These are phyloP conservation scores for Leptinotarsa rubiginosa DNA, from an alignment of 2,888 invertebrate species.

Conservation along the genomic window DNA sequence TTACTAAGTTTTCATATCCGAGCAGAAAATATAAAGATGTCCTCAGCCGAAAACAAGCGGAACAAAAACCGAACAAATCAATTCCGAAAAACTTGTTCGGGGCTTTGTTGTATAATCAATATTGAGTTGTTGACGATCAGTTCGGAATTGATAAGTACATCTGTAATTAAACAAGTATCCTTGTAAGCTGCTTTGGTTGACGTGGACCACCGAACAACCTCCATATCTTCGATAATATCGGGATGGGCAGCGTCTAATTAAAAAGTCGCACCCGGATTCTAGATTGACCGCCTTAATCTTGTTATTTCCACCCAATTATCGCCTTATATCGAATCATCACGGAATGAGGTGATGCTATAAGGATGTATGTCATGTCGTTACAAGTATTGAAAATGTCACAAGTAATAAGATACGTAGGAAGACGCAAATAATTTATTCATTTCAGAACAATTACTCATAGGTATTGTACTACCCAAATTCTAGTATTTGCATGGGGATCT, in stretches of 20 bases:
- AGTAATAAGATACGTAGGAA: too few relatives aligned
- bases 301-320: slow-evolving; percentile 9
- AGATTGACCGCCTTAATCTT: slow-evolving; percentile 2
- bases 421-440: too few relatives aligned
- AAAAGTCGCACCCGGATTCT: slow-evolving; percentile 12
- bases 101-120: background rate
- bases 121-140: slow-evolving; percentile 9
- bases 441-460: too few relatives aligned
- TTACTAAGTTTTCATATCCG: too few relatives aligned
- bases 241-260: slow-evolving; percentile 23
- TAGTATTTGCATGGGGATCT: too few relatives aligned
- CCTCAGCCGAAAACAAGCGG: background rate
- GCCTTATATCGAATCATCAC: background rate
- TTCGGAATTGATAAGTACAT: slow-evolving; percentile 5
- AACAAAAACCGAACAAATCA: background rate
- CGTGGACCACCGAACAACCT: slow-evolving; percentile 40
- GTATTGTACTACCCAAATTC: too few relatives aligned
- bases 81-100: background rate
- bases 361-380: background rate
- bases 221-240: slow-evolving; percentile 29
- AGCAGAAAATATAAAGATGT: too few relatives aligned
- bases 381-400: too few relatives aligned
- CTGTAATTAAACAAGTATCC: slow-evolving; percentile 34
- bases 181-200: slow-evolving; percentile 35
- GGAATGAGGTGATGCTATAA: background rate